Evolutionary conservation across 2,797 vertebrate species (phyloP).

Genomic region (Mormyrops boulengeri): DNA sequence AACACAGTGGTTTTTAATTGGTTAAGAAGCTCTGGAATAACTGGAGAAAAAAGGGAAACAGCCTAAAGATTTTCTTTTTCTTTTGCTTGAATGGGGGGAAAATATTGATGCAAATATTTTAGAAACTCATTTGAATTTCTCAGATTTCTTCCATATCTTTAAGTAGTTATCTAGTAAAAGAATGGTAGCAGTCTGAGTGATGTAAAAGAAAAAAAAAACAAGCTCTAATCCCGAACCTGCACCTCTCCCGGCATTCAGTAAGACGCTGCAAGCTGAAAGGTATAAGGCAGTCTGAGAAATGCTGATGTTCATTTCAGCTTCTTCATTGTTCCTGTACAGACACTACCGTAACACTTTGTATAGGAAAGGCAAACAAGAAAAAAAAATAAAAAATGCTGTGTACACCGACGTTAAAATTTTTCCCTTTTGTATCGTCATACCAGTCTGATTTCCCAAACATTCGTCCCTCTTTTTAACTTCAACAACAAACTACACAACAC

Average conservation of each 20-base stretch:
- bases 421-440: slow-evolving; percentile 60
- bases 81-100: not conserved
- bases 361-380: not conserved
- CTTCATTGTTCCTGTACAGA: not conserved
- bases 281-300: not conserved
- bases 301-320: not conserved
- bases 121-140: not conserved
- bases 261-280: not conserved
- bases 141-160: not conserved
- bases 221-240: not conserved
- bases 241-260: not conserved
- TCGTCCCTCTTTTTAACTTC: slow-evolving; percentile 55
- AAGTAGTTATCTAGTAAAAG: slow-evolving; percentile 37
- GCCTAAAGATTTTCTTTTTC: not conserved
- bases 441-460: slow-evolving; percentile 58
- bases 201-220: not conserved
- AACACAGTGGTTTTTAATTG: not conserved
- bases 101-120: not conserved
- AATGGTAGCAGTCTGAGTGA: slow-evolving; percentile 60
- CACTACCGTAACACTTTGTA: slow-evolving; percentile 46
- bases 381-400: slow-evolving; percentile 35
- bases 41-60: not conserved
- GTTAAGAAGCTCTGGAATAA: not conserved
- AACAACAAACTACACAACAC: slow-evolving; percentile 9
- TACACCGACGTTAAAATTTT: slow-evolving; percentile 72